Percentiles rank a stretch among this genome's conserved stretches.
Evolutionary conservation across 2,113 vertebrate genomes (phyloP).

Genomic region (Hirundichthys speculiger): DNA sequence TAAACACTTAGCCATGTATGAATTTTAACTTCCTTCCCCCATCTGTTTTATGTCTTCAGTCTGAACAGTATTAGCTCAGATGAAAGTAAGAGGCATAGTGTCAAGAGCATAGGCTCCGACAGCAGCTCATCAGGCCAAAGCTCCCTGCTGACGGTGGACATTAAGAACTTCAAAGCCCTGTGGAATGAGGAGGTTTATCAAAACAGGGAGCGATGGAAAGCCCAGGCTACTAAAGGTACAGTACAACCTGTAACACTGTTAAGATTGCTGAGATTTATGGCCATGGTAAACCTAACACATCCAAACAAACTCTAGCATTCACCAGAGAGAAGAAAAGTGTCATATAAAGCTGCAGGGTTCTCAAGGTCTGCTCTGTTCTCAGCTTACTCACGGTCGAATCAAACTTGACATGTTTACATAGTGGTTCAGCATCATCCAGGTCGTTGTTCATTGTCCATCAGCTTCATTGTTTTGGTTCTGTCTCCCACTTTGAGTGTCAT

Average conservation of each 20-base stretch:
- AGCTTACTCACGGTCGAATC: too few species aligned
- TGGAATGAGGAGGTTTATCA: slow-evolving; percentile 94
- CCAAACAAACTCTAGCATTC: neutral
- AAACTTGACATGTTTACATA: neutral
- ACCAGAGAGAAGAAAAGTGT: neutral
- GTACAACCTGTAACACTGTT: neutral
- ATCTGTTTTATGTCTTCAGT: slow-evolving; percentile 65
- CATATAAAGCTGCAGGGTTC: too few species aligned
- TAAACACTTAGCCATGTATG: neutral
- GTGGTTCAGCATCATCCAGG: neutral
- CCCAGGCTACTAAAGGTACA: slow-evolving; percentile 92
- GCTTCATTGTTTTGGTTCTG: too few species aligned
- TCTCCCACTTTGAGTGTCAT: neutral
- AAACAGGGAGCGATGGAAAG: slow-evolving; percentile 95
- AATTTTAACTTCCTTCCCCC: neutral
- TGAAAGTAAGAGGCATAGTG: slow-evolving; percentile 87
- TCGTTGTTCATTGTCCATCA: neutral
- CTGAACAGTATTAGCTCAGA: slow-evolving; percentile 89
- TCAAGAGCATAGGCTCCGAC: slow-evolving; percentile 89
- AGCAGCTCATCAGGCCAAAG: slow-evolving; percentile 87
- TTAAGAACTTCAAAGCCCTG: slow-evolving; percentile 91
- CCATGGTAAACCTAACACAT: too few species aligned
- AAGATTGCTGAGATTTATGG: neutral
- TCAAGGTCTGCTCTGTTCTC: too few species aligned
- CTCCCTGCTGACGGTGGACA: slow-evolving; percentile 91